A percentile compares a stretch with the other conserved stretches of the same genome.
Evolutionary conservation across 2,888 invertebrate genomes (phyloP).

Genomic region (Apodemia mormo): DNA sequence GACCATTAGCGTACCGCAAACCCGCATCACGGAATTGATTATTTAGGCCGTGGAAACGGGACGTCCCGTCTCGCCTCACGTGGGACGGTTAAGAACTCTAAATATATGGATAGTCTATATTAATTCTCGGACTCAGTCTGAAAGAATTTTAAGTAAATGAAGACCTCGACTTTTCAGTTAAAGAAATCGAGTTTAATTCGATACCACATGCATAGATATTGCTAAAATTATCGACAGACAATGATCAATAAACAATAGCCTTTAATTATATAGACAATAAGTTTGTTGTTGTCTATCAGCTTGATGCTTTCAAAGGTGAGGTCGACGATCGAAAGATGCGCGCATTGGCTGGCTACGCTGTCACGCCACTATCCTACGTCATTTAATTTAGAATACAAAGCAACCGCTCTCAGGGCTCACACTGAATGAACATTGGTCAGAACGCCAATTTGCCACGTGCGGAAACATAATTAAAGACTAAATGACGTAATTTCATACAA

Average conservation of each 20-base stretch:
- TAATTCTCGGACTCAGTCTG: background rate
- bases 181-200: slow-evolving; percentile 9
- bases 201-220: slow-evolving; percentile 14
- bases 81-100: too few relatives aligned
- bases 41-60: background rate
- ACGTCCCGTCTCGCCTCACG: too few relatives aligned
- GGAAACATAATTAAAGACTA: background rate
- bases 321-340: slow-evolving; percentile 17
- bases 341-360: slow-evolving; percentile 11
- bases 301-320: background rate
- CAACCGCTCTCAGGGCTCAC: background rate
- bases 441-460: background rate
- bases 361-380: slow-evolving; percentile 10
- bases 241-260: slow-evolving; percentile 9
- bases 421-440: slow-evolving; percentile 1
- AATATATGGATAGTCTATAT: too few relatives aligned
- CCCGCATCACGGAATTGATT: too few relatives aligned
- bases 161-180: background rate
- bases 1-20: too few relatives aligned
- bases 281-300: background rate
- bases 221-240: slow-evolving; percentile 11
- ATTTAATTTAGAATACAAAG: slow-evolving; percentile 16
- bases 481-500: too few relatives aligned
- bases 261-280: background rate
- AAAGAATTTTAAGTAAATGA: background rate